Percentiles rank a stretch among this genome's conserved stretches.
Evolutionary conservation across 2,888 invertebrate species (phyloP).

Genomic region (Bhutanitis thaidina): DNA sequence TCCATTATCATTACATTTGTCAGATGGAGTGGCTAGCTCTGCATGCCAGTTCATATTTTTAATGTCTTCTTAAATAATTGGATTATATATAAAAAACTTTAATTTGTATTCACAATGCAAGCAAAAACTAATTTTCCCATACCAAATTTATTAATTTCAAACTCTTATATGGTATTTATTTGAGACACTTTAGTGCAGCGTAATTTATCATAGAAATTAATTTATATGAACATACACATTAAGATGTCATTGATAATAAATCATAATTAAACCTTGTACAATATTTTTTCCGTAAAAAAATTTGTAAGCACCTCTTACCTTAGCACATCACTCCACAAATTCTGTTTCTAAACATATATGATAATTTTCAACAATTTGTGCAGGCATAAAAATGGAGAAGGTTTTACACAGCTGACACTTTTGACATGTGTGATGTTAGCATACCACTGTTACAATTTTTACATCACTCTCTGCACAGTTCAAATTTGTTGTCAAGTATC

Average conservation of each 20-base stretch:
- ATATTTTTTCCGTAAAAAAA: background rate
- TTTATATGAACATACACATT: background rate
- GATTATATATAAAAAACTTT: background rate
- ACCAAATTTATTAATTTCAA: slow-evolving; percentile 4
- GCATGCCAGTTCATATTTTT: background rate
- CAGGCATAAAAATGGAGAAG: background rate
- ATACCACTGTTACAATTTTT: background rate
- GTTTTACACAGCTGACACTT: no score
- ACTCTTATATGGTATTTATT: background rate
- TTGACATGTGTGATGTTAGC: background rate
- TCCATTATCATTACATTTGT: no score
- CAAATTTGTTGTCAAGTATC: background rate
- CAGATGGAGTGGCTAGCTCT: no score
- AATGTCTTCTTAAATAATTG: background rate
- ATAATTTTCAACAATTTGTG: slow-evolving; percentile 17
- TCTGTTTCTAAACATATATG: background rate
- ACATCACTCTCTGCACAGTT: background rate
- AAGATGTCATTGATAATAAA: background rate
- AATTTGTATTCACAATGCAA: slow-evolving; percentile 9
- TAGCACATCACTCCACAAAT: slow-evolving; percentile 1
- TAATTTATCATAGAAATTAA: background rate
- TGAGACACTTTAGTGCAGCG: background rate
- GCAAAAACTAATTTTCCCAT: slow-evolving; percentile 1
- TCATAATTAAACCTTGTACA: background rate
- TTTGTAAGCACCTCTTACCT: slow-evolving; percentile 17